Percentiles rank a stretch among this genome's conserved stretches.
These are phyloP conservation scores for Dromiciops gliroides DNA, from an alignment of 2,113 vertebrate genomes.

Conservation along the genomic window DNA sequence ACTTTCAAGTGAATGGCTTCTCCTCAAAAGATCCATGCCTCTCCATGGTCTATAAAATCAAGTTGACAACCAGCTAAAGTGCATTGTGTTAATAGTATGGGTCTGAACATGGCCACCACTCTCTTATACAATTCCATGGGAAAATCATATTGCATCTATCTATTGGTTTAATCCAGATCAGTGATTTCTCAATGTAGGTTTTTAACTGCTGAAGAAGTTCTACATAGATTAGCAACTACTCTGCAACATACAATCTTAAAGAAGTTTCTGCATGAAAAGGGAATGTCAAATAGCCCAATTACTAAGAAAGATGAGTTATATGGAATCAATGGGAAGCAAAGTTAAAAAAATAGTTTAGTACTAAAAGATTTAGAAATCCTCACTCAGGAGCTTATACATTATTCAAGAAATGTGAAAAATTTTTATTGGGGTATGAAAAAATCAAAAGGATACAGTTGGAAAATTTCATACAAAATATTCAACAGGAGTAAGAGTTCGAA, in stretches of 20 bases:
- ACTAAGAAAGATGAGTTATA: not conserved
- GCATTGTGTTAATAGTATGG: not conserved
- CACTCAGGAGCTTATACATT: too few species aligned
- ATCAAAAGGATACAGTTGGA: not conserved
- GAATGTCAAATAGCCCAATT: not conserved
- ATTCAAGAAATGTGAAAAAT: not conserved
- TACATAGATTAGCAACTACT: not conserved
- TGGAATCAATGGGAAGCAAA: not conserved
- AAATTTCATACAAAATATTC: not conserved
- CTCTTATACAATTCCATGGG: not conserved
- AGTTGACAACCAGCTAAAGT: not conserved
- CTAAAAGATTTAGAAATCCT: not conserved
- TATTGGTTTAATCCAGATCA: not conserved
- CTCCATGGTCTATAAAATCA: not conserved
- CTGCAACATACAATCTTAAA: not conserved
- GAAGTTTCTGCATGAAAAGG: not conserved
- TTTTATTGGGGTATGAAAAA: not conserved
- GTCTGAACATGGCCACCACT: not conserved
- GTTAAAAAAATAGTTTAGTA: not conserved
- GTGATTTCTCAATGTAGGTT: not conserved
- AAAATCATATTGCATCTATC: not conserved
- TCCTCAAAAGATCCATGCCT: not conserved
- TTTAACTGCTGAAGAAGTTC: not conserved
- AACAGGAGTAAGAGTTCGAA: not conserved
- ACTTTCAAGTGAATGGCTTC: not conserved